Conservation (phyloP, 2,888 invertebrate species). For the Heliconius ethilla region DNA sequence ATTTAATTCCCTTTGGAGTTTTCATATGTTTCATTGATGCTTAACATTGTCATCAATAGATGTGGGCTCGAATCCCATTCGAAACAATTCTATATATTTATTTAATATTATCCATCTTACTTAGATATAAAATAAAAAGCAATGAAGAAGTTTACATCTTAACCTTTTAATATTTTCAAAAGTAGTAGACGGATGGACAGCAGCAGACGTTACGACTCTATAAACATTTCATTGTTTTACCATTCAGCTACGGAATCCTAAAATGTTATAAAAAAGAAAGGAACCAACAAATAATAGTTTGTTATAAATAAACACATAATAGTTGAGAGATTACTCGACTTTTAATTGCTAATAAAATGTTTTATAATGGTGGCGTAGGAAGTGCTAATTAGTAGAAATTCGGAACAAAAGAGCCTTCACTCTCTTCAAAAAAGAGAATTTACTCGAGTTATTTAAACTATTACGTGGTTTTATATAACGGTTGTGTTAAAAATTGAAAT, state of each 20-base stretch:
- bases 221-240: no score
- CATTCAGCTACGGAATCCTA: neutral
- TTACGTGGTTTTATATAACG: constrained; percentile 13
- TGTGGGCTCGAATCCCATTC: neutral
- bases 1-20: neutral
- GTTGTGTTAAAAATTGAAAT: constrained; percentile 14
- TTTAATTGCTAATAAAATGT: neutral
- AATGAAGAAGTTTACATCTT: no score
- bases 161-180: no score
- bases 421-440: neutral
- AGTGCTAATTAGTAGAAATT: neutral
- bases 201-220: no score
- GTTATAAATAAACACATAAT: neutral
- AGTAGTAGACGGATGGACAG: no score
- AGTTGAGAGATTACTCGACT: neutral
- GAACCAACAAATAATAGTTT: neutral
- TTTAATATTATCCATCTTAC: no score
- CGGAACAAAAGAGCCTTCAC: constrained; percentile 5
- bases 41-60: neutral
- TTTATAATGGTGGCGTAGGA: neutral
- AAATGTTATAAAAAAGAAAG: neutral
- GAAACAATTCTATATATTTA: neutral
- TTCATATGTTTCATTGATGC: neutral
- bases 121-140: no score
- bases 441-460: constrained; percentile 12